Conservation (phyloP, 2,888 invertebrate genomes). For the Drosophila yooni region DNA sequence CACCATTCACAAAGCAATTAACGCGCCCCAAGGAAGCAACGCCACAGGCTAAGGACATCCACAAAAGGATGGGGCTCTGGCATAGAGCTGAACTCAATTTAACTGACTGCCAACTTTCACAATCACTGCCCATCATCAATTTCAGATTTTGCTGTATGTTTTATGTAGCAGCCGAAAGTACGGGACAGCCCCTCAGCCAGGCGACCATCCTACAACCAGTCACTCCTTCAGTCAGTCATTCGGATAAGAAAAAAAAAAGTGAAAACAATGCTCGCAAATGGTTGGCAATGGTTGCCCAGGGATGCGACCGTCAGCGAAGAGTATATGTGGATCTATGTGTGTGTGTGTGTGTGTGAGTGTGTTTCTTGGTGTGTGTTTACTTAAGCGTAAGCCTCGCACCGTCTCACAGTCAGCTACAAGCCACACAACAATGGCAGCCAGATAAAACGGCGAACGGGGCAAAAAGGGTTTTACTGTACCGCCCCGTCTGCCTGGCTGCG, state of each 20-base stretch:
- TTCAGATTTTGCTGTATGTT: constrained; percentile 81
- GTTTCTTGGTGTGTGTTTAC: constrained; percentile 72
- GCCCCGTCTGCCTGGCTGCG: constrained; percentile 34
- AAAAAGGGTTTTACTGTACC: constrained; percentile 57
- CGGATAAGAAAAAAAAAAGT: constrained; percentile 58
- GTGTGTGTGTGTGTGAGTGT: constrained; percentile 28
- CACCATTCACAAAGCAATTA: constrained; percentile 82
- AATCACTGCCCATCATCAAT: constrained; percentile 81
- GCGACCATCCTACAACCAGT: neutral
- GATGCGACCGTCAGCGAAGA: constrained; percentile 51
- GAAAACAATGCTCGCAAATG: constrained; percentile 76
- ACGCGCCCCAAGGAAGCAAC: constrained; percentile 63
- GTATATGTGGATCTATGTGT: constrained; percentile 8
- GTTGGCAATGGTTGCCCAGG: constrained; percentile 65
- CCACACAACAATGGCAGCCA: constrained; percentile 60
- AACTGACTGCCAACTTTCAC: constrained; percentile 80
- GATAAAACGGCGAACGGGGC: constrained; percentile 44
- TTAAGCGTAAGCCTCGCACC: constrained; percentile 72
- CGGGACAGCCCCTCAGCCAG: constrained; percentile 22
- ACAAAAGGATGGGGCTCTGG: constrained; percentile 1
- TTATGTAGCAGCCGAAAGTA: constrained; percentile 68
- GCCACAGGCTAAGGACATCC: constrained; percentile 30
- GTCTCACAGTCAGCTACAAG: constrained; percentile 55
- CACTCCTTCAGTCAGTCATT: constrained; percentile 39
- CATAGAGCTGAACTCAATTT: constrained; percentile 73